Evolutionary conservation across 1,140 invertebrate genomes (phyloP), one percentile per base, ranked within the genome.

Genomic region (Diorhabda sublineata): DNA sequence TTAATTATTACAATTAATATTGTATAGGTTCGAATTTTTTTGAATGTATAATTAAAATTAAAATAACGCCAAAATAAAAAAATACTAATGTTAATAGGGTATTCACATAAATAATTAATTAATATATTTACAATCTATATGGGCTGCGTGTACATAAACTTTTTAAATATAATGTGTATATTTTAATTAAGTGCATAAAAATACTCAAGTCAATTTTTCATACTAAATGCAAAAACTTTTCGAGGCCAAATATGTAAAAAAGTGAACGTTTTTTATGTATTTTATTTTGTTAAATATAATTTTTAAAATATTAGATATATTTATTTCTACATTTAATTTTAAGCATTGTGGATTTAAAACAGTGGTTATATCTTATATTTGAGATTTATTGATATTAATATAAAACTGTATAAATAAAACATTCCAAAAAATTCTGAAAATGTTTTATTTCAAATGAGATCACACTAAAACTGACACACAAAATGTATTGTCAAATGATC

Each of bases 171-270:
- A 68, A 52, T 43, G 59, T 68, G 67, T 68, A 68, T 67, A 67
- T 62, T 58, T 59, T 66, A 11, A 45, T 61, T 68, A 68, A 63
- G 59, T 61, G 61, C 47, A 63, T 47, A 68, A 66, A 65, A 59
- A 68, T 63, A 62, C 67, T 62, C 67, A 63, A 68, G 67, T 68
- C 67, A 68, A 62, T 68, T 68, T 61, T 61, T 41, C 11, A 41
- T 9, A 60, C 58, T 67, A 56, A 63, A 63, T 45, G 45, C 61
- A 67, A 56, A 44, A 59, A 44, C 58, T 42, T 44, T 67, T 62
- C n/a, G 67, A 68, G 67, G 67, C 67, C 67, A 68, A 68, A 68
- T 52, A 68, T 57, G n/a, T 61, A 58, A 59, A 56, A 52, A 64
- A 64, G 65, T 67, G 65, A 26, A 59, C 58, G 65, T 59, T 66